Evolutionary conservation across 2,113 vertebrate species (phyloP), one percentile per base, ranked within the genome.

Genomic region (Dipodomys merriami): DNA sequence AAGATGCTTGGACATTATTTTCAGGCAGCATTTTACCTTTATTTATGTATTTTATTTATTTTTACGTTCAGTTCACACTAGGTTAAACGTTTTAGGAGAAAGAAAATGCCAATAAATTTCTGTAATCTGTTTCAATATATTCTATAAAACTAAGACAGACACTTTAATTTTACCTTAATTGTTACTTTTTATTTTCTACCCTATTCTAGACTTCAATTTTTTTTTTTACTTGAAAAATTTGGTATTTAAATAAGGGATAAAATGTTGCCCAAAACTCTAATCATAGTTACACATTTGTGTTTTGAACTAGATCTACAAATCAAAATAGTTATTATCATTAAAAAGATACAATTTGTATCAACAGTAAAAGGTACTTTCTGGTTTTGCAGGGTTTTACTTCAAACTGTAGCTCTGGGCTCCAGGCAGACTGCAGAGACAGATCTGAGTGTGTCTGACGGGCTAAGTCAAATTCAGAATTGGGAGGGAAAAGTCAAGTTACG

Each of bases 321-420:
- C 98, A 98, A 99, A 98, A 99, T 98, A 98, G 97, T 98, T 98
- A 97, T 98, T 97, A 98, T 98, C 98, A 98, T 98, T 99, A 99
- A 97, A 98, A 98, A 98, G 99, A 99, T 99, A 99, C 99, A 99
- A 99, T 99, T 99, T 99, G 99, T 99, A 99, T 99, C 99, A 99
- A 99, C 99, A 97, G 98, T 98, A 98, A 98, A 98, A 98, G 98
- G 98, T 99, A 98, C 98, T 99, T 98, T 99, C 99, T 98, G 98
- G 98, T 98, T 98, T 97, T 98, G 98, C 93, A 98, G 98, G 98
- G 98, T 97, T 98, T 98, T 97, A 97, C 98, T 97, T 98, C 97
- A 96, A 97, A 98, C 97, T 98, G 96, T 95, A 98, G 97, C 97
- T 95, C 49, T 94, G 84, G 88, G 87, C 86, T 91, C 93, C 53